These are phyloP conservation scores for Plagodis pulveraria DNA, from an alignment of 2,888 invertebrate genomes.

Conservation along the genomic window DNA sequence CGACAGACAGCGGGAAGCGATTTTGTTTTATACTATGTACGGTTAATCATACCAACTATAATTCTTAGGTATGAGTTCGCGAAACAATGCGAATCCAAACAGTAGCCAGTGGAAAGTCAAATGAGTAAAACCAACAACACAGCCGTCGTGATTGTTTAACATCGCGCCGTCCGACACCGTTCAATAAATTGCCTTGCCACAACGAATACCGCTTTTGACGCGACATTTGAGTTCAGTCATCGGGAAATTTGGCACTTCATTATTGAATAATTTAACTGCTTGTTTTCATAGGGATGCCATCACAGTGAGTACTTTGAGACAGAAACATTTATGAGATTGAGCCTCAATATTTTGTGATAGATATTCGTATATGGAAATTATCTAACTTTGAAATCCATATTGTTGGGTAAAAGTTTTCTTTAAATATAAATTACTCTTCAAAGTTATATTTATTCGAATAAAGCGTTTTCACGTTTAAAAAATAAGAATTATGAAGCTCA, in stretches of 20 bases:
- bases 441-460: too few species aligned
- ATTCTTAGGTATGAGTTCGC: neutral
- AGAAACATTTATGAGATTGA: too few species aligned
- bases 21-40: too few species aligned
- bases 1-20: too few species aligned
- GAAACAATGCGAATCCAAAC: conserved; percentile 3
- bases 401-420: too few species aligned
- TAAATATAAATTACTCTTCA: too few species aligned
- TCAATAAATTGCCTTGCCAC: conserved; percentile 59
- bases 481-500: too few species aligned
- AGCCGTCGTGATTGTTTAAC: conserved; percentile 22
- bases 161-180: conserved; percentile 38
- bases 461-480: too few species aligned
- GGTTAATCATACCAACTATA: neutral
- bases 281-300: conserved; percentile 15
- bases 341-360: too few species aligned
- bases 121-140: conserved; percentile 21
- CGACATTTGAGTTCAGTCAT: conserved; percentile 42
- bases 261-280: conserved; percentile 39
- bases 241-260: conserved; percentile 42
- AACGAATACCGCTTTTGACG: conserved; percentile 50
- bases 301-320: neutral
- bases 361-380: too few species aligned
- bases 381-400: too few species aligned
- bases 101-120: conserved; percentile 13